phyloP scores from a whole-genome alignment of 2,888 invertebrate genomes.

The Petrolisthes manimaculis region DNA sequence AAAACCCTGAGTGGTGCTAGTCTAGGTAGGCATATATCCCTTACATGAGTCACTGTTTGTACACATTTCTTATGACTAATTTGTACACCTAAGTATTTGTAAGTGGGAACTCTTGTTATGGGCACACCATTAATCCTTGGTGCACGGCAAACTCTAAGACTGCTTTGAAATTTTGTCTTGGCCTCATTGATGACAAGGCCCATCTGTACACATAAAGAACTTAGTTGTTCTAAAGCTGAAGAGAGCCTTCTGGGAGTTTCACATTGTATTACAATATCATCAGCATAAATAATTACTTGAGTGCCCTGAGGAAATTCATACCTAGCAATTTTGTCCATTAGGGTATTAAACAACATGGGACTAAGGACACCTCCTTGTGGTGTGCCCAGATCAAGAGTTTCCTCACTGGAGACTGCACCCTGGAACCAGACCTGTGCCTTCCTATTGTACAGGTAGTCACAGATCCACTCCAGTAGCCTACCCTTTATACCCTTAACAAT shows the following conservation, averaged over 20 bases:
- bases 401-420: not conserved
- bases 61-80: not conserved
- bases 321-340: constrained; percentile 14
- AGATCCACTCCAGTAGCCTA: too few relatives aligned
- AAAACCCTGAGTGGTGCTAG: not conserved
- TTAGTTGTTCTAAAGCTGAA: not conserved
- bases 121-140: not conserved
- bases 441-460: too few relatives aligned
- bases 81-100: not conserved
- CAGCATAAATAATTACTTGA: not conserved
- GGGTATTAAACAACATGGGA: not conserved
- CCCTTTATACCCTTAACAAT: too few relatives aligned
- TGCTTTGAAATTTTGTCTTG: not conserved
- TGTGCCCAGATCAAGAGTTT: constrained; percentile 7
- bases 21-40: not conserved
- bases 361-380: not conserved
- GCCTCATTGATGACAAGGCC: not conserved
- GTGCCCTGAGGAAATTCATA: not conserved
- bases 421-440: too few relatives aligned
- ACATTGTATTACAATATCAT: not conserved
- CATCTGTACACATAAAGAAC: not conserved
- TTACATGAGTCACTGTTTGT: not conserved
- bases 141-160: too few relatives aligned
- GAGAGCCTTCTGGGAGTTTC: not conserved
- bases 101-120: not conserved